These are phyloP conservation scores for Trissolcus japonicus DNA, from an alignment of 2,888 invertebrate genomes.

Conservation along the genomic window DNA sequence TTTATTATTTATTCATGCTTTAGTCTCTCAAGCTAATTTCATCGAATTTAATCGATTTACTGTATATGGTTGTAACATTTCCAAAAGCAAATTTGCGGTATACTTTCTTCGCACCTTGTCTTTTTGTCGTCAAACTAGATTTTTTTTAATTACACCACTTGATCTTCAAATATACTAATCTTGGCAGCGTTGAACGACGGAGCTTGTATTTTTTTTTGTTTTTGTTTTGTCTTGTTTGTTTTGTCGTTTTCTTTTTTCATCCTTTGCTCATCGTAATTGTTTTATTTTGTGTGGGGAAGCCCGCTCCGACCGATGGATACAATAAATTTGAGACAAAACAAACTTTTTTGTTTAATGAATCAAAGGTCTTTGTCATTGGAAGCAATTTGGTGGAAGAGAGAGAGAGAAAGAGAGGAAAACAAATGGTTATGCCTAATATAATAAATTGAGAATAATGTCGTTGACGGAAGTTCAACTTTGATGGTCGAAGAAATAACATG, in stretches of 20 bases:
- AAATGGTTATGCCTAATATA: neutral
- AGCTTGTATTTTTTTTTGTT: constrained; percentile 57
- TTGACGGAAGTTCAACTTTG: constrained; percentile 41
- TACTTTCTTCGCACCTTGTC: constrained; percentile 53
- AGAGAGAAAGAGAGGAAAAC: no score
- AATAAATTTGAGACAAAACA: constrained; percentile 49
- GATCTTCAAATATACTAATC: constrained; percentile 50
- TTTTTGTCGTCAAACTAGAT: constrained; percentile 46
- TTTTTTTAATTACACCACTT: constrained; percentile 47
- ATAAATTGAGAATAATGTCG: constrained; percentile 21
- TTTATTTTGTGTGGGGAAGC: constrained; percentile 63
- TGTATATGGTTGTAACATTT: constrained; percentile 47
- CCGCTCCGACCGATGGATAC: constrained; percentile 62
- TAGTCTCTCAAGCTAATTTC: constrained; percentile 68
- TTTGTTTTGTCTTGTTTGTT: constrained; percentile 5
- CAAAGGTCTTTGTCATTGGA: no score
- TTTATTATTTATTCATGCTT: constrained; percentile 46
- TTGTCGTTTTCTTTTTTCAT: constrained; percentile 18
- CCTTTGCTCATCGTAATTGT: constrained; percentile 4
- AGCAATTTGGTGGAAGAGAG: no score
- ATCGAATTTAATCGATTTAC: constrained; percentile 58
- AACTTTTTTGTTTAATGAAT: no score
- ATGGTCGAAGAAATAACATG: constrained; percentile 49
- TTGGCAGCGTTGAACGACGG: constrained; percentile 71
- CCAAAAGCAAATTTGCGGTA: constrained; percentile 53